Conservation (phyloP, 2,797 vertebrate species). For the Sternarchorhynchus goeldii region DNA sequence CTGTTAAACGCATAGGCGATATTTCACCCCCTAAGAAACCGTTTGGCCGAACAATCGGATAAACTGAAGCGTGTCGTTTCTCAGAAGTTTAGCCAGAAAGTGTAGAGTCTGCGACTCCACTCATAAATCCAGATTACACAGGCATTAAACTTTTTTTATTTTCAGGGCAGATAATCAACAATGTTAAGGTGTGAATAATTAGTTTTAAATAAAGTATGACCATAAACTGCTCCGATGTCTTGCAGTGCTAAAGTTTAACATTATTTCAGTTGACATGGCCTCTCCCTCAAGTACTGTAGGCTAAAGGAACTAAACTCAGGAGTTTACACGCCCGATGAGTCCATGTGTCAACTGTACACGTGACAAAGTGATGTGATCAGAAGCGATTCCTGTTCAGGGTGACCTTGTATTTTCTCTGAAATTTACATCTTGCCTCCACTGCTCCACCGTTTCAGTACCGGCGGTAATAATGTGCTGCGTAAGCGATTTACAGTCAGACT, state of each 20-base stretch:
- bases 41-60: constrained; percentile 26
- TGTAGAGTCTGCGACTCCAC: constrained; percentile 14
- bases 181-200: constrained; percentile 24
- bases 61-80: constrained; percentile 17
- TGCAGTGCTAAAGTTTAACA: constrained; percentile 12
- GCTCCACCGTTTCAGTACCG: background rate
- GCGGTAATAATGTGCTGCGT: background rate
- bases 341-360: no score
- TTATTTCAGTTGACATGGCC: background rate
- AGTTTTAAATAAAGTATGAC: constrained; percentile 34
- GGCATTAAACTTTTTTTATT: constrained; percentile 38
- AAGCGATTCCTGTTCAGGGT: constrained; percentile 6
- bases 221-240: constrained; percentile 6
- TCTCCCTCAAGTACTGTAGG: background rate
- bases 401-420: constrained; percentile 22
- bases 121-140: constrained; percentile 27
- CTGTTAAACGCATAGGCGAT: constrained; percentile 22
- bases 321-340: background rate
- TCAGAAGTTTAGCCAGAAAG: constrained; percentile 6
- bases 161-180: constrained; percentile 22
- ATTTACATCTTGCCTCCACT: background rate
- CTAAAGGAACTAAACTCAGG: constrained; percentile 1
- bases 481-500: background rate
- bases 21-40: constrained; percentile 31
- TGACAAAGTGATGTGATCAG: no score